Evolutionary conservation across 2,888 invertebrate species (phyloP), one percentile per base, ranked within the genome.

Genomic region (Drosophila mayaguana): DNA sequence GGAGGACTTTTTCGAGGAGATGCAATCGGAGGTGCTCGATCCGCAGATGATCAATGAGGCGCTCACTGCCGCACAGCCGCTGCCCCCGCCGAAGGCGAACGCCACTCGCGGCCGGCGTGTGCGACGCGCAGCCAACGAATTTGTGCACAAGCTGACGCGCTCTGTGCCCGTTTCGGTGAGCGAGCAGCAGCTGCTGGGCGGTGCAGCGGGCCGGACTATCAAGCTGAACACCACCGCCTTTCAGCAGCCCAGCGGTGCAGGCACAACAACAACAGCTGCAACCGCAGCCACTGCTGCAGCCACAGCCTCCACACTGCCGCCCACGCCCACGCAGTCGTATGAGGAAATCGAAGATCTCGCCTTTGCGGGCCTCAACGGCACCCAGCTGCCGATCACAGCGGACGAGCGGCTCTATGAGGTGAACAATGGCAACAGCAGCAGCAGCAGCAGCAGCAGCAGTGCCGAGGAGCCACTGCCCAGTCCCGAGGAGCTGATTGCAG

Each of bases 361-460:
- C 3, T 91, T 93, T 66, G 87, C 90, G 6, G 91, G 90, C 11
- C 73, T 93, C 11, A 93, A 93, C 76, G 92, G 90, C 65, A 92
- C 92, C 0, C 86, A 89, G 18, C 9, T 86, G 2, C 62, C 77
- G 0, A 55, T 80, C 50, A 3, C 8, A 8, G 50, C 50, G 0
- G 63, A 78, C 18, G 79, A 77, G 16, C 72, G 81, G 9, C 54
- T 53, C 7, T 78, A 72, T 8, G 59, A 80, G 32, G 5, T 88
- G 43, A 28, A 12, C 28, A 40, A 18, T 8, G 53, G 9, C 46
- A 54, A 20, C n/a, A 40, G 25, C 20, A 57, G 45, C 50, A 76
- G 62, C 34, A 72, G 32, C 32, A 32, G 32, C 32, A 32, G 60
- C 20, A 78, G 70, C 63, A 78, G 75, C n/a, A n/a, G n/a, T n/a